Conservation (phyloP, 1,140 invertebrate species). For the Drosophila bocki region DNA sequence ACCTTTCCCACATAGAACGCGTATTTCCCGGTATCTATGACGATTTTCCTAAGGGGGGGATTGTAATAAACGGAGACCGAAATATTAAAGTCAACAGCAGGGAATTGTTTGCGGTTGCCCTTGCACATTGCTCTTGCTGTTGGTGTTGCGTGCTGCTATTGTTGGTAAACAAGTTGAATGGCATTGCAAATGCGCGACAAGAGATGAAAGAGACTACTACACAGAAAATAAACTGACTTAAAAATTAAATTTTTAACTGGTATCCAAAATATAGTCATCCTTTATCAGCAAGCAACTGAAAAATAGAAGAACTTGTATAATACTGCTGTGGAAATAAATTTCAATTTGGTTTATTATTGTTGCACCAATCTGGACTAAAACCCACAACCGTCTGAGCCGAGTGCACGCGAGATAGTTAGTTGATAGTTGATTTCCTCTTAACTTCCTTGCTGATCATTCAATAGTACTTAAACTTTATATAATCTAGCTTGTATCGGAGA, state of each 20-base stretch:
- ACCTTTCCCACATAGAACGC: conserved; percentile 66
- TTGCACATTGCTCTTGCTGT: conserved; percentile 7
- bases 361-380: too few species aligned
- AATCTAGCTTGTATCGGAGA: too few species aligned
- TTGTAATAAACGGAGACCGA: conserved; percentile 46
- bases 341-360: too few species aligned
- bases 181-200: conserved; percentile 72
- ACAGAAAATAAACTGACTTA: background rate
- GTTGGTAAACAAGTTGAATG: conserved; percentile 73
- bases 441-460: too few species aligned
- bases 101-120: conserved; percentile 47
- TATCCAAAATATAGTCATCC: background rate
- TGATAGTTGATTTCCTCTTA: too few species aligned
- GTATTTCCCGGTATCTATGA: conserved; percentile 42
- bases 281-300: too few species aligned
- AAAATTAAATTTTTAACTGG: background rate
- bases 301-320: too few species aligned
- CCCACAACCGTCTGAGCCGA: too few species aligned
- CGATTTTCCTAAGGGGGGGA: conserved; percentile 40
- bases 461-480: too few species aligned
- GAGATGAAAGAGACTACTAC: conserved; percentile 21
- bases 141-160: conserved; percentile 24
- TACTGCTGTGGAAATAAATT: too few species aligned
- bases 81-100: conserved; percentile 76
- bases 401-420: too few species aligned